phyloP scores from a whole-genome alignment of 2,113 vertebrate genomes.

The Pluvianellus socialis region DNA sequence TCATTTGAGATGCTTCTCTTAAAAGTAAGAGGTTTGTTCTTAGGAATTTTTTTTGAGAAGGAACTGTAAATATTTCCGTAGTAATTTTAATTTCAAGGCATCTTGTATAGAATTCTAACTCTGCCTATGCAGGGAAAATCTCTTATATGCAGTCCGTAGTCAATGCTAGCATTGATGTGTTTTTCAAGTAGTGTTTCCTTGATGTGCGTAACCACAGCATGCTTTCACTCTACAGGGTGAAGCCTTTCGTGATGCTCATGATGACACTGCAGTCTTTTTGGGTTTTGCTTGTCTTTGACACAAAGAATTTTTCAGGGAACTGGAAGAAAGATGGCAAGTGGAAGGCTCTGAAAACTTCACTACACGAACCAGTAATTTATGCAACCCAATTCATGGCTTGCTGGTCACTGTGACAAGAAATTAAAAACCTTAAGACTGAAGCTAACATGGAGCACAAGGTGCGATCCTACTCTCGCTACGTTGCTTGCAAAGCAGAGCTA shows the following conservation, averaged over 20 bases:
- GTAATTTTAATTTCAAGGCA: neutral
- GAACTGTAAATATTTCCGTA: neutral
- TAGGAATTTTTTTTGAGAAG: neutral
- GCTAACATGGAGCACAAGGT: neutral
- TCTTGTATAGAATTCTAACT: neutral
- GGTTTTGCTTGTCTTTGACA: neutral
- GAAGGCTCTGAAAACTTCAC: neutral
- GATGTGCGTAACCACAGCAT: neutral
- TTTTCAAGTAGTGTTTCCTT: neutral
- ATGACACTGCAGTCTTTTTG: neutral
- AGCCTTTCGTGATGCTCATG: neutral
- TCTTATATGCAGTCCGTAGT: neutral
- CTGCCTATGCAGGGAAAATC: neutral
- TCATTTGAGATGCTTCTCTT: neutral
- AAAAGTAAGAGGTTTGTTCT: neutral
- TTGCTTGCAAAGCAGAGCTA: neutral
- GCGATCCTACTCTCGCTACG: neutral
- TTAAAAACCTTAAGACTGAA: neutral
- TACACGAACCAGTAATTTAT: neutral
- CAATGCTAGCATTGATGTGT: neutral
- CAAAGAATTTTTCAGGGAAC: neutral
- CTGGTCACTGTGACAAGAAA: neutral
- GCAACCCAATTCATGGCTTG: neutral
- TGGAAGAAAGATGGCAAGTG: neutral
- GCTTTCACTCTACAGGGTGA: neutral